Evolutionary conservation across 2,113 vertebrate species (phyloP).

Genomic region (Oreochromis tanganicae): DNA sequence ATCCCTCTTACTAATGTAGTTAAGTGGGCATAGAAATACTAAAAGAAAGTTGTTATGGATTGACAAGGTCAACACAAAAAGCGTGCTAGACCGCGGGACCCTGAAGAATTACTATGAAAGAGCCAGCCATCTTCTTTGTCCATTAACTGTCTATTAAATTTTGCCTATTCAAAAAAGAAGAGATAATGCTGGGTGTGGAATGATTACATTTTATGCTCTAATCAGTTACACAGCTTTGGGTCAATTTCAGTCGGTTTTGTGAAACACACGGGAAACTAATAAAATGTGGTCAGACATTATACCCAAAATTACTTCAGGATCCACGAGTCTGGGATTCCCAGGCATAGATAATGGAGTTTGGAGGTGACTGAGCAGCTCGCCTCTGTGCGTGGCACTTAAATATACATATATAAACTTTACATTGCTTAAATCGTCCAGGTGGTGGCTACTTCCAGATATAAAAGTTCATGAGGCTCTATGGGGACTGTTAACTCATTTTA

Average conservation of each 20-base stretch:
- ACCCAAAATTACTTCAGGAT: background rate
- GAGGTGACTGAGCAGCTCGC: background rate
- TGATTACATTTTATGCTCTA: background rate
- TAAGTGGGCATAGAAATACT: background rate
- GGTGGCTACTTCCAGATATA: background rate
- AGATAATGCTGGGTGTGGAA: background rate
- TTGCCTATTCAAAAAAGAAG: background rate
- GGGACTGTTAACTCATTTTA: conserved; percentile 13
- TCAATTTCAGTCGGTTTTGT: background rate
- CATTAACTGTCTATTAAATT: background rate
- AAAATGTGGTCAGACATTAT: conserved; percentile 6
- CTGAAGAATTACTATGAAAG: conserved; percentile 6
- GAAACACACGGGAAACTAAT: background rate
- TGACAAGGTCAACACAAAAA: conserved; percentile 17
- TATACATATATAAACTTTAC: background rate
- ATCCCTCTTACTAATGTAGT: background rate
- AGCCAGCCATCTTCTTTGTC: background rate
- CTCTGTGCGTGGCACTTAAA: background rate
- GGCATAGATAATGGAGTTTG: background rate
- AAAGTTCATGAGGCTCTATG: conserved; percentile 32
- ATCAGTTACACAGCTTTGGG: conserved; percentile 3
- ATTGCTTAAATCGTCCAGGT: conserved; percentile 4
- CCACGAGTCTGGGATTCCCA: background rate
- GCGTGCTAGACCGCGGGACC: background rate
- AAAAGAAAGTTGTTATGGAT: background rate